These are phyloP conservation scores for Ochotona curzoniae DNA, from an alignment of 2,113 vertebrate genomes.

Conservation along the genomic window DNA sequence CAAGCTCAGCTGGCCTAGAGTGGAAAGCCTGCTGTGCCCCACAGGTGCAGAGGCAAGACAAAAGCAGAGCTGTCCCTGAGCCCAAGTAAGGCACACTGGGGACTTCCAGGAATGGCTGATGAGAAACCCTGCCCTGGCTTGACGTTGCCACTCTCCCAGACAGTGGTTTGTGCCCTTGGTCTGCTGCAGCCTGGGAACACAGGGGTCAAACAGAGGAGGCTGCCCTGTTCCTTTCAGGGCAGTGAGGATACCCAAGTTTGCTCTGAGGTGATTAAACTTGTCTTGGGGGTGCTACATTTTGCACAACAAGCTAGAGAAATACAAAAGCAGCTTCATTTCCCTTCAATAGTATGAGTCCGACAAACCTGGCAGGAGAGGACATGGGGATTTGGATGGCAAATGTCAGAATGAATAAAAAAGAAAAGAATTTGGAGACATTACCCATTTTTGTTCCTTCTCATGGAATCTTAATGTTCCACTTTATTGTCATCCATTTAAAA, in stretches of 20 bases:
- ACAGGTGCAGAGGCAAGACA: background rate
- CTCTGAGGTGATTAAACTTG: constrained; percentile 7
- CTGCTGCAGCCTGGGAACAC: background rate
- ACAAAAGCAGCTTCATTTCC: constrained; percentile 63
- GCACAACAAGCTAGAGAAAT: constrained; percentile 59
- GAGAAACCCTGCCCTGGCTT: background rate
- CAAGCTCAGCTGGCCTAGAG: background rate
- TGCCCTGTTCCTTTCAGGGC: background rate
- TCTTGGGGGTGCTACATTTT: background rate
- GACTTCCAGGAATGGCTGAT: background rate
- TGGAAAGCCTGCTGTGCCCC: background rate
- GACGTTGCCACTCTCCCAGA: background rate
- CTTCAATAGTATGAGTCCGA: constrained; percentile 51
- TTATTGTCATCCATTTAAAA: constrained; percentile 68
- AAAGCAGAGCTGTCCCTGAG: background rate
- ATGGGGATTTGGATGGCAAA: constrained; percentile 65
- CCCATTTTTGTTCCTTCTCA: constrained; percentile 19
- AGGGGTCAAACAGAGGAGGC: background rate
- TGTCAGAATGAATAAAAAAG: constrained; percentile 62
- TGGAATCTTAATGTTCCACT: constrained; percentile 63
- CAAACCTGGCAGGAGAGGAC: constrained; percentile 56
- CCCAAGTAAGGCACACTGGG: background rate
- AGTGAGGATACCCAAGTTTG: background rate
- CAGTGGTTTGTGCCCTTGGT: background rate
- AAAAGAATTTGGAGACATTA: constrained; percentile 21